phyloP scores from a whole-genome alignment of 2,888 invertebrate genomes.

The Metalampra italica region DNA sequence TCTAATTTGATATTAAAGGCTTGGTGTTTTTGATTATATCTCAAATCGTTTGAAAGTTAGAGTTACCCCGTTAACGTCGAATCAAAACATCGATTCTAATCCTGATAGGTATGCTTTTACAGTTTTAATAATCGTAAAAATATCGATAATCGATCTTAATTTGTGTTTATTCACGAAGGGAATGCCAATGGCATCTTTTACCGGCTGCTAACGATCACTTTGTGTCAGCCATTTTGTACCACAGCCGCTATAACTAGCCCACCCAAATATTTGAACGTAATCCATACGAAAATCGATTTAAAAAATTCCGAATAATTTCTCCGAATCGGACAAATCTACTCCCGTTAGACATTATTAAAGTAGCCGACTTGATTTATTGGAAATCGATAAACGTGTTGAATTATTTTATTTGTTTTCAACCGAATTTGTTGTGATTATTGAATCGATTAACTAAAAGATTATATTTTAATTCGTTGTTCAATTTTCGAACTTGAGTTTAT shows the following conservation, averaged over 20 bases:
- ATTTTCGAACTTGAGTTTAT: background rate
- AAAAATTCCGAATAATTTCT: conserved; percentile 29
- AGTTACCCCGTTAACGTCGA: background rate
- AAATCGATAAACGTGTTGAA: conserved; percentile 48
- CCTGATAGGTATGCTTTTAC: background rate
- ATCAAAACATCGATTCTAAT: background rate
- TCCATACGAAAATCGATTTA: conserved; percentile 57
- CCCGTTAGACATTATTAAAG: conserved; percentile 56
- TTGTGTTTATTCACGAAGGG: conserved; percentile 24
- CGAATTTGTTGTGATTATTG: conserved; percentile 24
- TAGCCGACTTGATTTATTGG: conserved; percentile 55
- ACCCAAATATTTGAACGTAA: conserved; percentile 46
- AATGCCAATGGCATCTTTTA: conserved; percentile 41
- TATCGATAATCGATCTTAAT: conserved; percentile 32
- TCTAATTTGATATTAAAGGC: background rate
- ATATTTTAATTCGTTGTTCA: background rate
- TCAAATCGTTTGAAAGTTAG: background rate
- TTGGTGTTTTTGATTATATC: background rate
- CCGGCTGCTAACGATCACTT: conserved; percentile 35
- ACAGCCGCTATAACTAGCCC: conserved; percentile 29
- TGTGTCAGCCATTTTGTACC: conserved; percentile 36
- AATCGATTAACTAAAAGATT: background rate
- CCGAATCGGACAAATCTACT: conserved; percentile 51
- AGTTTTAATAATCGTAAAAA: conserved; percentile 28
- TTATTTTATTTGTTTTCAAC: conserved; percentile 43